Evolutionary conservation across 2,888 invertebrate genomes (phyloP), one percentile per base, ranked within the genome.

Genomic region (Drosophila merina): DNA sequence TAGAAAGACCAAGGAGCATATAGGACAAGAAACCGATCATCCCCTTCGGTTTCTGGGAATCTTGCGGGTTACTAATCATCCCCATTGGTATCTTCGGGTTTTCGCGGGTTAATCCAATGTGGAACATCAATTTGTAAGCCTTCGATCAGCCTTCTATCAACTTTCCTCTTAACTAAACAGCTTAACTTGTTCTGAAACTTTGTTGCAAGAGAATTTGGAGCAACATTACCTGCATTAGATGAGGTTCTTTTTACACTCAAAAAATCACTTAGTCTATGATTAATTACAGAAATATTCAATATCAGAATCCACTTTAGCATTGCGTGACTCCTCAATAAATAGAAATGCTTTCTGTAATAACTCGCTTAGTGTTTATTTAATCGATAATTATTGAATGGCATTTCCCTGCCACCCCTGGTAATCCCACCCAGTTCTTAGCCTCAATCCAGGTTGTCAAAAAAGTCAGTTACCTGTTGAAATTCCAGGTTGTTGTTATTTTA

Each of bases 401-500:
- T 62, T 60, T 48, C 30, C 40, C 31, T 26, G 9, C 31, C 38
- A 20, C 20, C 20, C 20, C 20, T 20, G 20, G 20, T 49, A 38
- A 30, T 20, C 20, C 50, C 25, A 40, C 30, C 7, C n/a, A 5
- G 14, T n/a, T 49, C 14, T 33, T 9, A 50, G 57, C 63, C 52
- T 58, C 72, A 64, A 49, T 42, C 28, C 31, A 33, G 59, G 56
- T 56, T 72, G 74, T 73, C 74, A 70, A 75, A 62, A 77, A 74
- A 59, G 72, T 75, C 72, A 75, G 64, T 83, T 88, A 86, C 84
- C 84, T 84, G 84, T 84, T 84, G 88, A 82, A 83, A 77, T 57
- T 45, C 64, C 70, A 58, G 60, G 38, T 75, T 72, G 57, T 72
- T 78, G 75, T 74, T 76, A 60, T 86, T 85, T 79, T 82, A 79